Evolutionary conservation across 2,888 invertebrate species (phyloP), one percentile per base, ranked within the genome.

Genomic region (Drosophila yooni): DNA sequence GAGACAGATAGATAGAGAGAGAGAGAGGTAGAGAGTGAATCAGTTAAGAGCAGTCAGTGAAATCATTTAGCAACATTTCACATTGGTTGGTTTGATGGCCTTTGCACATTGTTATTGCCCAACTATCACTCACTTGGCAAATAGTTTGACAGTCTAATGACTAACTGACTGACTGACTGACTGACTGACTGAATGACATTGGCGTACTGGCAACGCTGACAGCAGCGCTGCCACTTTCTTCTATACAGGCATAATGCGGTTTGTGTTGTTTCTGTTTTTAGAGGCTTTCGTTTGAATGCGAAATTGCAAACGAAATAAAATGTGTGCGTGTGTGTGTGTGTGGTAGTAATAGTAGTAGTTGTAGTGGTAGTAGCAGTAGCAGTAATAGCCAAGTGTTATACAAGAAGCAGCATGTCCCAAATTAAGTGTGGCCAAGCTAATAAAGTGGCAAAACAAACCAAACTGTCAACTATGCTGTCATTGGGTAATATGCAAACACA

Each of bases 401-500:
- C 65, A 68, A 82, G 81, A 36, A 65, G 67, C 67, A 36, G 68
- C 70, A 71, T 83, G 81, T 66, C 80, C 76, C 65, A 74, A 68
- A 81, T 83, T 56, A 68, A 64, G 71, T 71, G 64, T 70, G 70
- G 68, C 61, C 52, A 65, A 36, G 51, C 57, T 40, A 34, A 68
- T 40, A 34, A 68, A 46, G 51, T 38, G 58, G 21, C 61, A 64
- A 61, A 57, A 57, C 46, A 48, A 51, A 8, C 34, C 5, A 10
- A 36, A 50, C 33, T 52, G 51, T 53, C 36, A 43, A 51, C 25
- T 8, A 11, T 38, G 27, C n/a, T 1, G 33, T 27, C 58, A 61
- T 76, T 69, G 40, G 62, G 62, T 74, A 65, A 82, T 58, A 64
- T 73, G 69, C 75, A 81, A 75, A 46, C 36, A 10, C 54, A 68